Conservation (phyloP, 2,797 vertebrate species). For the Salmo trutta region DNA sequence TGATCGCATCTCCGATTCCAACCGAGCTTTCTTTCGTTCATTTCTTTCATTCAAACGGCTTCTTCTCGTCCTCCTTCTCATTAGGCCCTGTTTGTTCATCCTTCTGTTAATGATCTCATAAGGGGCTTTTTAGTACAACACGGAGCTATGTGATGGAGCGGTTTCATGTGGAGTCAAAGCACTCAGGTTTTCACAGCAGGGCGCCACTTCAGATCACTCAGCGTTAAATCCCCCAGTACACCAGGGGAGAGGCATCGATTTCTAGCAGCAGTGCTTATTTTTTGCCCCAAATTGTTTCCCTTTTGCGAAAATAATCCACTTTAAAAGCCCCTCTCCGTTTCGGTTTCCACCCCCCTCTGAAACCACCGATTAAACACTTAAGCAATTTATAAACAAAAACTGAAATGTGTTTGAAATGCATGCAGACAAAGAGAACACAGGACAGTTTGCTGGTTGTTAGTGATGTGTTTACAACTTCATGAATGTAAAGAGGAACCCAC, state of each 20-base stretch:
- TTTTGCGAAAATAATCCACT: constrained; percentile 61
- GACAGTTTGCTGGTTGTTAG: constrained; percentile 33
- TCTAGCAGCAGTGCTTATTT: constrained; percentile 29
- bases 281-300: neutral
- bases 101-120: constrained; percentile 68
- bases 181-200: constrained; percentile 73
- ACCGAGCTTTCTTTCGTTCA: neutral
- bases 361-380: constrained; percentile 60
- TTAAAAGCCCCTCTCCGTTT: constrained; percentile 60
- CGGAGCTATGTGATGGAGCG: constrained; percentile 66
- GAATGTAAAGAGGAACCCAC: neutral
- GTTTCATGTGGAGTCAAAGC: constrained; percentile 74
- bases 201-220: constrained; percentile 71
- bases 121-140: constrained; percentile 72
- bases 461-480: neutral
- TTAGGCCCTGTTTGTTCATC: constrained; percentile 66
- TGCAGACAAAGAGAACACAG: constrained; percentile 52
- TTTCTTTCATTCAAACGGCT: neutral
- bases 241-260: constrained; percentile 60
- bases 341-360: constrained; percentile 35
- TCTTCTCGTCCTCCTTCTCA: constrained; percentile 49
- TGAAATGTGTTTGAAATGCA: constrained; percentile 51
- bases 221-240: constrained; percentile 61
- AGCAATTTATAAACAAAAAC: constrained; percentile 48
- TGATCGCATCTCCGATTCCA: neutral